Base-by-base conservation (phyloP, 1,140 invertebrate species). In the Melipona quadrifasciata region DNA sequence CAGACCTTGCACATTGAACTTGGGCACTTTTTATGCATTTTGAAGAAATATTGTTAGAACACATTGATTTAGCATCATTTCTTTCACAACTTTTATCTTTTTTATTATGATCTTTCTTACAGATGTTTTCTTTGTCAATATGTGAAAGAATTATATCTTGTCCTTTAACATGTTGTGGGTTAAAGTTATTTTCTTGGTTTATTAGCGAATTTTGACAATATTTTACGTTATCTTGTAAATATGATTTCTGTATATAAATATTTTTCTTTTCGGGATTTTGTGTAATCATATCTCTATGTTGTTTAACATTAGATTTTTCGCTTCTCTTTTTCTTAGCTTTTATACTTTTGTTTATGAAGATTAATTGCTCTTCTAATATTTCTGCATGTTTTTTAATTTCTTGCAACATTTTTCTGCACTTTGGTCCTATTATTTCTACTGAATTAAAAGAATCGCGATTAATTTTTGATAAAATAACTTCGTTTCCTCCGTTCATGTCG, bases 211-310 rank as follows among this genome's bases (percentile, higher is more conserved):
- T 1, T 34, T 57, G 61, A 5, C 6, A 0, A 67, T 24, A 39
- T 2, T 57, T 78, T 14, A 24, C 0, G 51, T 27, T n/a, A 11
- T 53, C 27, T 19, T 5, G 17, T 0, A n/a, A 8, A 27, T 34
- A 72, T 27, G 82, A 19, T 19, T 84, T 31, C 16, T 84, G 82
- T 31, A 79, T 19, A 31, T 12, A 84, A 21, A 84, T 24, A 39
- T 84, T 79, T 71, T 64, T 78, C 27, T 84, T 84, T 24, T 84
- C 82, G 11, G 82, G 82, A n/a, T 79, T 47, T 47, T 84, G 82
- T 24, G 82, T 84, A 19, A 71, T 27, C n/a, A 21, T 79, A 55
- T 84, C 67, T 19, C 16, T 84, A 1, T 17, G 47, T 21, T 27
- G 75, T 5, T 57, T 68, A 51, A 12, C 11, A 6, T 27, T 19